Base-by-base conservation (phyloP, 2,113 vertebrate species). In the Rutilus rutilus region DNA sequence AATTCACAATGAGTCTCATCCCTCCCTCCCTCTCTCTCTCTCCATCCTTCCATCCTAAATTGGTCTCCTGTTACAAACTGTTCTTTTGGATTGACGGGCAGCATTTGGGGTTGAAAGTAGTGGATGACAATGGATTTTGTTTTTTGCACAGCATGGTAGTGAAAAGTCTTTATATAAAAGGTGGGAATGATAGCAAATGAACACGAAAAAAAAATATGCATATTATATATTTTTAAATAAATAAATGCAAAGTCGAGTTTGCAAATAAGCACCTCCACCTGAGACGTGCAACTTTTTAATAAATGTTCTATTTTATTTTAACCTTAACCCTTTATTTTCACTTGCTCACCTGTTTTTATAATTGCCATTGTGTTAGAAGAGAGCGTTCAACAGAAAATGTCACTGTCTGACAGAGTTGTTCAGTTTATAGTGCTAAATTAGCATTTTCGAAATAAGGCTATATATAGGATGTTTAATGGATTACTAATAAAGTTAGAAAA, bases 1-100 rank as follows among this genome's bases (percentile, higher is more conserved):
- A 94, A 94, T 91, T 94, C 93, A 88, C 86, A 81, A 90, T 83
- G 82, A 65, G 62, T 47, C 9, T 50, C 9, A 82, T 47, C 42
- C 12, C 42, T 71, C 65, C 39, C 36, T 62, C 57, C 23, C 45
- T 73, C 30, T 27, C 23, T 73, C 71, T 52, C 30, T 47, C 25
- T 60, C 78, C 81, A 33, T 78, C 82, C 73, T 59, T 74, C 54
- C 62, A 62, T 12, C 52, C 59, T 84, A 77, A 69, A 78, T 88
- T 83, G 59, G 71, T 74, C 87, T 77, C 36, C 73, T 74, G 59
- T 85, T 86, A 67, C 82, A 67, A 47, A 9, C 17, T 83, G 81
- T 83, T 83, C 81, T 83, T 69, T 73, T 42, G 50, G 30, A 3
- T 57, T 39, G 30, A 73, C 50, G 21, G 50, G 0, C 78, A 47